These are phyloP conservation scores for Microplitis deprimator DNA, from an alignment of 2,888 invertebrate genomes.

Conservation along the genomic window DNA sequence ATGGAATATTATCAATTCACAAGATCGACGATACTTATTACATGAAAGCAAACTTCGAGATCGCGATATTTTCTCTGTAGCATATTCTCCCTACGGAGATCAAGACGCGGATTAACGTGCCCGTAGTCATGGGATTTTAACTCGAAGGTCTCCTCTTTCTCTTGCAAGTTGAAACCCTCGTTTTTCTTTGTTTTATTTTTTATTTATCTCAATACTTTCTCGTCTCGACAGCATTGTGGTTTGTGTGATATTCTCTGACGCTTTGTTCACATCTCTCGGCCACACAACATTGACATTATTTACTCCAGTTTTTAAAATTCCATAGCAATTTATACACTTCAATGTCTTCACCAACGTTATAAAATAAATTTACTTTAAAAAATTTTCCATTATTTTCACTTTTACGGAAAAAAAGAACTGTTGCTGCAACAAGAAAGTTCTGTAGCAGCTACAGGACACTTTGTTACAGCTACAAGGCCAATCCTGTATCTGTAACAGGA, in stretches of 20 bases:
- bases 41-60: neutral
- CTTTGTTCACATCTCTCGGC: conserved; percentile 35
- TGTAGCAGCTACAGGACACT: no score
- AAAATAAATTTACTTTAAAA: no score
- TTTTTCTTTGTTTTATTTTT: conserved; percentile 6
- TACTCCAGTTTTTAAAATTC: neutral
- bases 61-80: conserved; percentile 13
- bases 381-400: no score
- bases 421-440: no score
- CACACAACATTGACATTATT: neutral
- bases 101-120: conserved; percentile 41
- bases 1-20: conserved; percentile 21
- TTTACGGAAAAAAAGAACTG: no score
- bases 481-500: no score
- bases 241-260: conserved; percentile 4
- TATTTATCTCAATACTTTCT: conserved; percentile 19
- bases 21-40: conserved; percentile 8
- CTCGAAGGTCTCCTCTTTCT: conserved; percentile 39
- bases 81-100: conserved; percentile 30
- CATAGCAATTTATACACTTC: conserved; percentile 25
- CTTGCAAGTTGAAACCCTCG: conserved; percentile 19
- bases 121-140: conserved; percentile 35
- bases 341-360: neutral
- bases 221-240: conserved; percentile 25
- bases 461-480: no score